Base-by-base conservation (phyloP, 2,888 invertebrate genomes). In the Torymus aiolomorphi region DNA sequence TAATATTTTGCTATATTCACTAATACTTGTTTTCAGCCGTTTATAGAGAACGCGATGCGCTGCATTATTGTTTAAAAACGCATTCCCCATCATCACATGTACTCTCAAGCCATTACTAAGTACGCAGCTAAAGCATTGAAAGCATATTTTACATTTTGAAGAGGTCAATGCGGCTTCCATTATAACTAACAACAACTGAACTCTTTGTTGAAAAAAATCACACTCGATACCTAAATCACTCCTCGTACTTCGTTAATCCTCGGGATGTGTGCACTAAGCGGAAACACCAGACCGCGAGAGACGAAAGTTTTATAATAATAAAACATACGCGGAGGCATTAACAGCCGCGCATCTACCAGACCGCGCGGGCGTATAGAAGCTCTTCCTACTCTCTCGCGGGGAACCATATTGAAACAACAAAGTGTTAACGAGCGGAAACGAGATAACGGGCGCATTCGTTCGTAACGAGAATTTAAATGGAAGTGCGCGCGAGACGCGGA, bases 341-440 rank as follows among this genome's bases (percentile, higher is more conserved):
- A 73, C 73, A 76, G 63, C 42, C 49, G 52, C 42, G 3, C 42
- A 56, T 5, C 42, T 42, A 42, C 42, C 42, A 10, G 8, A 42
- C 8, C 42, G 42, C 42, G 42, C 42, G 42, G n/a, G n/a, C n/a
- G n/a, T n/a, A n/a, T 42, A 42, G 42, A 42, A 42, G 42, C 42
- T 42, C 42, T 42, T 42, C 42, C 42, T 42, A 31, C 31, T 31
- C 74, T 59, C 61, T 66, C 67, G 12, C 14, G 52, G 63, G 49
- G 62, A 54, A 42, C 78, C 81, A 79, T 80, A 82, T 82, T 82
- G 79, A 82, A 82, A 82, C 71, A 82, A 79, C 79, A 82, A 79
- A 75, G 81, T 82, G 82, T 71, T 82, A 82, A 82, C 82, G 79
- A 82, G 82, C 79, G 76, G 79, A 82, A 82, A 80, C 76, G 62